These are phyloP conservation scores for Mesorhabditis belari DNA, from an alignment of 2,888 invertebrate genomes.

Conservation along the genomic window DNA sequence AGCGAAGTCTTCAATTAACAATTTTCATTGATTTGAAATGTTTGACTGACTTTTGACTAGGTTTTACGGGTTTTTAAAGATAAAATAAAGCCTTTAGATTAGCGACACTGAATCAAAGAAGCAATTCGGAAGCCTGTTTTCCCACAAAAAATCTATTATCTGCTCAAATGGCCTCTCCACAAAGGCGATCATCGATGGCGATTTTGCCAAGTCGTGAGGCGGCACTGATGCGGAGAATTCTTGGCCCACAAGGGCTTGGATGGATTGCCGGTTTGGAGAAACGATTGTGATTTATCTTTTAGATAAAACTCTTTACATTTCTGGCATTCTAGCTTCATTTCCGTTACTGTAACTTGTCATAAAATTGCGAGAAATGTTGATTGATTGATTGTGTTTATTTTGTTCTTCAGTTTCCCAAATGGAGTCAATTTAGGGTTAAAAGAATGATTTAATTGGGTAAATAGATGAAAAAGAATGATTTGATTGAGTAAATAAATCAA, in stretches of 20 bases:
- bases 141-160: conserved; percentile 6
- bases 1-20: no score
- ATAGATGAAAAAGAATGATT: no score
- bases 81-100: no score
- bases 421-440: no score
- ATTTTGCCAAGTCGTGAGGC: conserved; percentile 35
- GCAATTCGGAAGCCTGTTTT: conserved; percentile 31
- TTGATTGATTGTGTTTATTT: neutral
- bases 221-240: conserved; percentile 38
- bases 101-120: conserved; percentile 22
- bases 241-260: conserved; percentile 40
- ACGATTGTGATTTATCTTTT: neutral
- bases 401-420: no score
- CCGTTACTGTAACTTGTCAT: neutral
- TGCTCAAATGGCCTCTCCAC: neutral
- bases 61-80: no score
- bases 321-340: neutral
- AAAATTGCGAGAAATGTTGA: neutral
- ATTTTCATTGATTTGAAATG: no score
- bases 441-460: no score
- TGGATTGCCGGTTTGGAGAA: conserved; percentile 25
- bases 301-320: no score
- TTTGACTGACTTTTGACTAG: no score
- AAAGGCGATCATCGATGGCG: conserved; percentile 15
- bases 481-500: no score